phyloP scores from a whole-genome alignment of 2,797 vertebrate genomes.

The Sebastes taczanowskii region DNA sequence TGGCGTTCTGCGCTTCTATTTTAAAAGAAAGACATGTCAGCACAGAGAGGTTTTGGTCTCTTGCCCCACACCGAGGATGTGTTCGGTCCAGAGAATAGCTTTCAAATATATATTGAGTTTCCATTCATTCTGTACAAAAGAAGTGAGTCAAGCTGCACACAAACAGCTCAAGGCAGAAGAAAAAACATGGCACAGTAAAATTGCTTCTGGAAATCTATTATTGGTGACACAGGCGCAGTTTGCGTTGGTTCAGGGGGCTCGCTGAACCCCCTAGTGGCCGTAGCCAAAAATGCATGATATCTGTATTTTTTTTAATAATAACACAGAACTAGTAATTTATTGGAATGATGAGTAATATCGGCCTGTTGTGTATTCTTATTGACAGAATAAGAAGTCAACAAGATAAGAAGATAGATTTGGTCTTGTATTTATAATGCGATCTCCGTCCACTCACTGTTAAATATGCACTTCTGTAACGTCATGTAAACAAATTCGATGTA shows the following conservation, averaged over 20 bases:
- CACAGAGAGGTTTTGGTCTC: conserved; percentile 25
- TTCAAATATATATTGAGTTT: conserved; percentile 42
- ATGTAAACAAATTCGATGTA: too few relatives aligned
- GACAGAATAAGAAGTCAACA: too few relatives aligned
- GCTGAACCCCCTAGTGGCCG: too few relatives aligned
- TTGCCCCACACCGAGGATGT: conserved; percentile 23
- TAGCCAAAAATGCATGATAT: too few relatives aligned
- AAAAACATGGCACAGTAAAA: not conserved
- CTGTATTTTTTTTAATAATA: too few relatives aligned
- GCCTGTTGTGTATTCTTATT: too few relatives aligned
- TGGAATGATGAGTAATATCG: too few relatives aligned
- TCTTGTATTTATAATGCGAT: fast-evolving
- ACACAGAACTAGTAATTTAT: too few relatives aligned
- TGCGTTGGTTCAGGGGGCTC: too few relatives aligned
- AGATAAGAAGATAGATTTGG: too few relatives aligned
- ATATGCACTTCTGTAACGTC: too few relatives aligned
- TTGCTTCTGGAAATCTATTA: not conserved
- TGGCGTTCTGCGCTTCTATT: conserved; percentile 47
- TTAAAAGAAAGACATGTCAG: conserved; percentile 47
- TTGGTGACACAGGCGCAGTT: not conserved
- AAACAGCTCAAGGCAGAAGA: conserved; percentile 14
- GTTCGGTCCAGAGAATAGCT: conserved; percentile 41
- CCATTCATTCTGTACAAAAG: conserved; percentile 34
- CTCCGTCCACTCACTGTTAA: too few relatives aligned
- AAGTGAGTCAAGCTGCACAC: not conserved